A percentile compares a stretch with the other conserved stretches of the same genome.
Conservation (phyloP, 1,140 invertebrate species). For the Drosophila obscura region DNA sequence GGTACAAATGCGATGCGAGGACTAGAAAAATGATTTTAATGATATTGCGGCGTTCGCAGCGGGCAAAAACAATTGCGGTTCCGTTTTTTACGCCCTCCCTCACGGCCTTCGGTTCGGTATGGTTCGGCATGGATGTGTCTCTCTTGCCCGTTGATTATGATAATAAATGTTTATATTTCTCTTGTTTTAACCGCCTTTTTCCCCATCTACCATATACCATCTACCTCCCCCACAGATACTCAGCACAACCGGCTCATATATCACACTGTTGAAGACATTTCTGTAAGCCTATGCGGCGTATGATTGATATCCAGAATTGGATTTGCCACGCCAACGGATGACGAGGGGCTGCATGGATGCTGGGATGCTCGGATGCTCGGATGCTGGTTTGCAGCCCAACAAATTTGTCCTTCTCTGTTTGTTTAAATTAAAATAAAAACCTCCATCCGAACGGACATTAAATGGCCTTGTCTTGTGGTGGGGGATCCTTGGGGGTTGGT, state of each 20-base stretch:
- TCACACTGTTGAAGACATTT: constrained; percentile 77
- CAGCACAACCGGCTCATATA: constrained; percentile 81
- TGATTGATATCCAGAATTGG: constrained; percentile 67
- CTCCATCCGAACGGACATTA: constrained; percentile 37
- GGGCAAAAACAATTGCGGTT: constrained; percentile 75
- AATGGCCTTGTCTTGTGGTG: constrained; percentile 32
- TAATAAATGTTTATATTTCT: constrained; percentile 58
- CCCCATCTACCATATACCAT: background rate
- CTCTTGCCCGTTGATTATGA: constrained; percentile 41
- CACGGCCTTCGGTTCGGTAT: constrained; percentile 72
- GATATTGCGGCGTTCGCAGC: constrained; percentile 78
- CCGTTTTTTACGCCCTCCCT: constrained; percentile 82
- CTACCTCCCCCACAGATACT: constrained; percentile 58
- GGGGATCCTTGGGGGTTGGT: constrained; percentile 1
- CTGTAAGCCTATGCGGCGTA: constrained; percentile 69
- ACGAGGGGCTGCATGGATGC: background rate
- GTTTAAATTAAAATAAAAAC: constrained; percentile 50
- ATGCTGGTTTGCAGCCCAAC: background rate
- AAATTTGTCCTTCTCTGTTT: constrained; percentile 17
- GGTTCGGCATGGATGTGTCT: constrained; percentile 23
- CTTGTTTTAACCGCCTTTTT: background rate
- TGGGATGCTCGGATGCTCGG: background rate
- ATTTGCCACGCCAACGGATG: constrained; percentile 15
- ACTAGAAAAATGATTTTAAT: constrained; percentile 83
- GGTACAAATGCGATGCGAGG: constrained; percentile 82